Conservation (phyloP, 2,888 invertebrate genomes). For the Pteria penguin region DNA sequence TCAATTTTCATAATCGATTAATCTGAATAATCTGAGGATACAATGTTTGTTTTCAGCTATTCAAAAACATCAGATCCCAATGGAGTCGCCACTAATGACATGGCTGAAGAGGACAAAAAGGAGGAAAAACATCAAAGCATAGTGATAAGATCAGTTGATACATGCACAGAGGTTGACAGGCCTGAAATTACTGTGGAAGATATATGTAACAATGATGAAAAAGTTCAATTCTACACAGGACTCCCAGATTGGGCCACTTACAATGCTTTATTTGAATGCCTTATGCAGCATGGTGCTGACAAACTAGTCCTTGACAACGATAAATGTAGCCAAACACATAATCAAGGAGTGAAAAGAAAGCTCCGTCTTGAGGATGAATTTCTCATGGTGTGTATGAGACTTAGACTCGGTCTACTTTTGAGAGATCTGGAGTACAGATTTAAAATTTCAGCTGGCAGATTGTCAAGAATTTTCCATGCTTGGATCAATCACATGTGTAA, state of each 20-base stretch:
- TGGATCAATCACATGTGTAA: slow-evolving; percentile 28
- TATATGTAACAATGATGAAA: slow-evolving; percentile 4
- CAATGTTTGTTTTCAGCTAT: background rate
- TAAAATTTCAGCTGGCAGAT: slow-evolving; percentile 16
- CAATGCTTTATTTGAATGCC: slow-evolving; percentile 8
- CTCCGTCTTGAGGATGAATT: slow-evolving; percentile 30
- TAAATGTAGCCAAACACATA: background rate
- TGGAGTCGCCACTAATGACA: background rate
- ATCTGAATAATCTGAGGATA: background rate
- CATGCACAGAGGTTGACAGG: background rate
- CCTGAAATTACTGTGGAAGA: slow-evolving; percentile 21
- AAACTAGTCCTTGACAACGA: background rate
- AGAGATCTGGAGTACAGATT: slow-evolving; percentile 38
- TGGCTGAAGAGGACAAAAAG: background rate
- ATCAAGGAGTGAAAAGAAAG: slow-evolving; percentile 11
- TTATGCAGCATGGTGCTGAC: slow-evolving; percentile 4
- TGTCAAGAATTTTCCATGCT: slow-evolving; percentile 31
- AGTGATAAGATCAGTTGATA: background rate
- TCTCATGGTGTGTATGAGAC: slow-evolving; percentile 36
- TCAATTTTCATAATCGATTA: too few species aligned
- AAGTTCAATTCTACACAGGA: slow-evolving; percentile 22
- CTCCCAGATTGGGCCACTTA: slow-evolving; percentile 2
- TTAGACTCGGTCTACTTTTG: slow-evolving; percentile 27
- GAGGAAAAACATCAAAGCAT: background rate
- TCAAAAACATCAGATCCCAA: background rate